Evolutionary conservation across 2,888 invertebrate species (phyloP).

Genomic region (Idaea straminata): DNA sequence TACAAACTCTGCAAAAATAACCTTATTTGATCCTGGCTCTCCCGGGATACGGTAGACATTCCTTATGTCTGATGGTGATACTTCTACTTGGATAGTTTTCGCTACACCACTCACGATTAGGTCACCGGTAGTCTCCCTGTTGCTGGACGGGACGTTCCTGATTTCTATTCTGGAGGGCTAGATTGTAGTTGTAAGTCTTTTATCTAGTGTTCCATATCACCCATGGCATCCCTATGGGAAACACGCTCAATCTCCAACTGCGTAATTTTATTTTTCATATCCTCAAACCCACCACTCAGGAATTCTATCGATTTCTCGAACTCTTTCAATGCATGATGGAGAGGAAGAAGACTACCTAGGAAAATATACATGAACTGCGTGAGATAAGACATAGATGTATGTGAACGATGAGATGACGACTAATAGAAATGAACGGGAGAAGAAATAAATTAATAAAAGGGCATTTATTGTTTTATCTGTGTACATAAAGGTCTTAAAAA

Average conservation of each 20-base stretch:
- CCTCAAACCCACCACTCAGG: constrained; percentile 3
- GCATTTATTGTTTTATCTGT: too few species aligned
- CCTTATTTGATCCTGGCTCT: not conserved
- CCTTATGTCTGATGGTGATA: constrained; percentile 1
- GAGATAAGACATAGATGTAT: too few species aligned
- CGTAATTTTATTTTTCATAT: not conserved
- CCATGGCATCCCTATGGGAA: not conserved
- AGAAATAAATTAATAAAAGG: too few species aligned
- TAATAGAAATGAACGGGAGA: too few species aligned
- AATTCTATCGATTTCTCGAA: constrained; percentile 3
- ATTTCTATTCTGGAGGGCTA: not conserved
- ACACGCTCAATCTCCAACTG: not conserved
- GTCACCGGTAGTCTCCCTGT: not conserved
- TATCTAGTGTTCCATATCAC: not conserved
- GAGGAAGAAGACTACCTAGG: too few species aligned
- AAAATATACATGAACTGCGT: too few species aligned
- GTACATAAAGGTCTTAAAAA: too few species aligned
- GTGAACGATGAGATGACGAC: too few species aligned
- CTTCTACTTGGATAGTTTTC: not conserved
- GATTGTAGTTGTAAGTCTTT: not conserved
- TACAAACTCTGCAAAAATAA: constrained; percentile 5
- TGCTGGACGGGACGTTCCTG: not conserved
- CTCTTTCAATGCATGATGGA: not conserved
- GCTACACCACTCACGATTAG: not conserved
- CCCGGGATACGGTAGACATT: constrained; percentile 6